These are phyloP conservation scores for Drosophila melanogaster DNA, from an alignment of 1,140 invertebrate genomes.

Conservation along the genomic window Release_6_plus_ISO1_MT NT_033777.3:13065001-13065500, in stretches of 20 bases:
- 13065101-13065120: too few relatives aligned
- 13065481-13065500: conserved; percentile 47
- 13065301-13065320: conserved; percentile 18
- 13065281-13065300: conserved; percentile 21
- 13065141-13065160: neutral
- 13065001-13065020: too few relatives aligned
- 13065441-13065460: neutral
- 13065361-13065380: conserved; percentile 15
- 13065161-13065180: neutral
- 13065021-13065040: too few relatives aligned
- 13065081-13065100: too few relatives aligned
- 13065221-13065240: neutral
- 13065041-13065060: too few relatives aligned
- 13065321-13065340: conserved; percentile 64
- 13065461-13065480: conserved; percentile 35
- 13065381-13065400: conserved; percentile 55
- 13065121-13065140: too few relatives aligned
- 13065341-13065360: conserved; percentile 70
- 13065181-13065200: neutral
- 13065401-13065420: conserved; percentile 62
- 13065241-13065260: conserved; percentile 6
- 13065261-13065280: conserved; percentile 37
- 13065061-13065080: too few relatives aligned
- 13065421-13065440: conserved; percentile 27
- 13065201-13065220: neutral